phyloP scores from a whole-genome alignment of 30 jellyfish, hydroid and myxozoan species.

The Aurelia aurita complex sp. Pacific region DNA sequence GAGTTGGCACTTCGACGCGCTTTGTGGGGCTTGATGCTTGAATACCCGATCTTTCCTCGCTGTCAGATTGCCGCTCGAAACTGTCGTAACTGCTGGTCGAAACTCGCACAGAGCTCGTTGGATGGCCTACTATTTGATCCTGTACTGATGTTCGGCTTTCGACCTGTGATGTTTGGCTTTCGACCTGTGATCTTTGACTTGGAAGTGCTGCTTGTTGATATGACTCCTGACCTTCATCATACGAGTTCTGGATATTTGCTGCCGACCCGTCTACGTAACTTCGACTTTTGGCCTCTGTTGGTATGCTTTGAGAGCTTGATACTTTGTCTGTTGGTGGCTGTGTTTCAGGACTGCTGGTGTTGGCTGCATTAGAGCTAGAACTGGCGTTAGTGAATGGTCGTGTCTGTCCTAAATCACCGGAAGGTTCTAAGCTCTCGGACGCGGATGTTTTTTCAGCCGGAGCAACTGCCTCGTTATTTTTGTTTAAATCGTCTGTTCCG shows the following conservation, averaged over 20 bases:
- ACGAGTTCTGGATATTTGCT: not conserved
- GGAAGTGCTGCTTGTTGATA: not conserved
- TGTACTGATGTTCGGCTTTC: not conserved
- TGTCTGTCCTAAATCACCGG: not conserved
- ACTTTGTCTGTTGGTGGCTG: not conserved
- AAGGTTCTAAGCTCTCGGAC: not conserved
- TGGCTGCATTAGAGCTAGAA: not conserved
- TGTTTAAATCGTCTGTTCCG: too few species aligned
- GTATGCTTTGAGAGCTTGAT: not conserved
- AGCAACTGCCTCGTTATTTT: too few species aligned
- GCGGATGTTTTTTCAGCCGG: not conserved
- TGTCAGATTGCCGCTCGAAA: not conserved
- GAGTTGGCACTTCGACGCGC: slow-evolving; percentile 7
- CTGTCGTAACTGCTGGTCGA: not conserved
- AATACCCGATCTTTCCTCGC: not conserved
- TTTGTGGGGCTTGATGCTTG: not conserved
- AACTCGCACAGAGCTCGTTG: not conserved
- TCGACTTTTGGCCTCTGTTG: not conserved
- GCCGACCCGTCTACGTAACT: not conserved
- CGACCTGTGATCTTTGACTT: slow-evolving; percentile 8
- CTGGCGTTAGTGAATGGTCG: too few species aligned
- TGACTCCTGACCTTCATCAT: not conserved
- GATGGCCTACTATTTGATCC: not conserved
- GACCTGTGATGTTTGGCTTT: not conserved
- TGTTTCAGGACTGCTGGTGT: too few species aligned